Base-by-base conservation (phyloP, 1,140 invertebrate genomes). In the Drepana arcuata region DNA sequence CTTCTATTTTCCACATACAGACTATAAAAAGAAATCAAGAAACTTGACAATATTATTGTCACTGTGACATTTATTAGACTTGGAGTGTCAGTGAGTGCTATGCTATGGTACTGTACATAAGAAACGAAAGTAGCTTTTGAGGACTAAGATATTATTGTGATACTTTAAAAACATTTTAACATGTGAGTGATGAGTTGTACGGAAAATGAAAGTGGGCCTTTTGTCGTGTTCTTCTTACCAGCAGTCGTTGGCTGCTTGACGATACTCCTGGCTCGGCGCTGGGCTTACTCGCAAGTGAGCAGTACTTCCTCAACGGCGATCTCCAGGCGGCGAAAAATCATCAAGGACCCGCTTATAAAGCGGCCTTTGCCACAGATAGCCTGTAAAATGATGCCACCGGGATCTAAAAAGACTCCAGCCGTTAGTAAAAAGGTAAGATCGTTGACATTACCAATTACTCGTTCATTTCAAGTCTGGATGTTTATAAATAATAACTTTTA, bases 121-220 rank as follows among this genome's bases (percentile, higher is more conserved):
- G n/a, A n/a, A n/a, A n/a, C n/a, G n/a, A n/a, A n/a, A n/a, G n/a
- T n/a, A n/a, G n/a, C n/a, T n/a, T n/a, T n/a, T n/a, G n/a, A n/a
- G n/a, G n/a, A n/a, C n/a, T n/a, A n/a, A n/a, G n/a, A n/a, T n/a
- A 37, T 36, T 54, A 64, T 75, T 70, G 73, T 69, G 60, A 64
- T 32, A 66, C 57, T 62, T 68, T 71, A 65, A 56, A 50, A 55
- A 47, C 29, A 55, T 52, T 65, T 50, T 62, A 65, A 61, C 77
- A 84, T 84, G 80, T 82, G 62, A 82, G 81, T 82, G 77, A 84
- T 84, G 82, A 84, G 79, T 82, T 82, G 79, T 81, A 78, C 69
- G 60, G 78, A 84, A 78, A 81, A 81, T 80, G 81, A 84, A 66
- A 80, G 78, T 75, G 72, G 79, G 4, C 70, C 79, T 68, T 80